Evolutionary conservation across 2,113 vertebrate genomes (phyloP).

Genomic region (Paradisaea rubra): DNA sequence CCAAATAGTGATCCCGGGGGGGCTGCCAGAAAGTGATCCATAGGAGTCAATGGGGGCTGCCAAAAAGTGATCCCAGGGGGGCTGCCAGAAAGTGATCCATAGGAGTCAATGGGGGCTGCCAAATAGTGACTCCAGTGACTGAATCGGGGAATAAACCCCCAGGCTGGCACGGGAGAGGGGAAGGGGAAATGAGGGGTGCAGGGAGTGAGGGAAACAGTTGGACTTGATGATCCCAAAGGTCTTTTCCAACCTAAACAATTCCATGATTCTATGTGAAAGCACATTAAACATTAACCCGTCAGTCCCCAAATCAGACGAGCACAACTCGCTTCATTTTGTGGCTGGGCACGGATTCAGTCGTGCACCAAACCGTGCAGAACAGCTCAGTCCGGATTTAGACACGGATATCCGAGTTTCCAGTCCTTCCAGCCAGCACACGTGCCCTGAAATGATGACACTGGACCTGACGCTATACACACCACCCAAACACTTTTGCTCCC

Average conservation of each 20-base stretch:
- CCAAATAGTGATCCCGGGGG: too few relatives aligned
- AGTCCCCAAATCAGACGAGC: not conserved
- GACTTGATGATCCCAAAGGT: not conserved
- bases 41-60: too few relatives aligned
- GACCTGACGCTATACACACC: not conserved
- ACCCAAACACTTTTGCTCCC: not conserved
- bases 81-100: too few relatives aligned
- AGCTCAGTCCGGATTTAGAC: not conserved
- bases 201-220: not conserved
- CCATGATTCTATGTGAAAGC: not conserved
- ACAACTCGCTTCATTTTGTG: not conserved
- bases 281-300: not conserved
- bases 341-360: not conserved
- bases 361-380: not conserved
- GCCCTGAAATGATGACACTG: not conserved
- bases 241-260: not conserved
- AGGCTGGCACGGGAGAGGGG: accelerated
- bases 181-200: not conserved
- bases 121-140: too few relatives aligned
- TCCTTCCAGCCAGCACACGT: not conserved
- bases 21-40: too few relatives aligned
- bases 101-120: too few relatives aligned
- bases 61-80: too few relatives aligned
- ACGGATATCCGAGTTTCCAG: not conserved
- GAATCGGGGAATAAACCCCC: not conserved